Evolutionary conservation across 2,113 vertebrate genomes (phyloP).

Genomic region (Zingel zingel): DNA sequence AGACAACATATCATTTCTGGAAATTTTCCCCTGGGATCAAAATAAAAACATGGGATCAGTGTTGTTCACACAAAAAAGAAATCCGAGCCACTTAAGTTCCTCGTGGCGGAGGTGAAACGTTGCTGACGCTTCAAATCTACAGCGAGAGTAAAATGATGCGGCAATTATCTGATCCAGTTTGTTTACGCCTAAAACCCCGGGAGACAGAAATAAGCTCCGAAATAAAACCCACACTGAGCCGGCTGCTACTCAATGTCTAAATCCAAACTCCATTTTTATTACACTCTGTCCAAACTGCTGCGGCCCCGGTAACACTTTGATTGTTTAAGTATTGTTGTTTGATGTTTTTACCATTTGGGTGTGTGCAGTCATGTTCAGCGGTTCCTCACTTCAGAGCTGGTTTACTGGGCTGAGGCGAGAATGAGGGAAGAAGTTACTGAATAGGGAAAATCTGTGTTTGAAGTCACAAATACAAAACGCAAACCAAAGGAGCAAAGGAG

Average conservation of each 20-base stretch:
- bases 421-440: slow-evolving; percentile 33
- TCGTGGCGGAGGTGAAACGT: slow-evolving; percentile 33
- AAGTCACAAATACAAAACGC: not conserved
- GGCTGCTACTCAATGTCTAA: slow-evolving; percentile 32
- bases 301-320: slow-evolving; percentile 39
- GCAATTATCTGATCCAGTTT: slow-evolving; percentile 66
- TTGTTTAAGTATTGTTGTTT: slow-evolving; percentile 43
- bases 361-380: slow-evolving; percentile 46
- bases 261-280: slow-evolving; percentile 52
- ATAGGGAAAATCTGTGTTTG: slow-evolving; percentile 36
- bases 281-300: slow-evolving; percentile 25
- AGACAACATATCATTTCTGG: slow-evolving; percentile 46
- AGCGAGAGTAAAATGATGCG: slow-evolving; percentile 50
- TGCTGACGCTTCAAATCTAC: slow-evolving; percentile 56
- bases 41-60: slow-evolving; percentile 53
- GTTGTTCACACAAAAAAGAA: slow-evolving; percentile 59
- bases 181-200: slow-evolving; percentile 62
- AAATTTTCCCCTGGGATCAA: slow-evolving; percentile 48
- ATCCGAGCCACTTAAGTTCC: slow-evolving; percentile 53
- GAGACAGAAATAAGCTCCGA: slow-evolving; percentile 52
- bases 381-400: slow-evolving; percentile 45
- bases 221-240: slow-evolving; percentile 45
- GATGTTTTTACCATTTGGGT: slow-evolving; percentile 69
- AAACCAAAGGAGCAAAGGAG: not conserved
- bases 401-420: slow-evolving; percentile 51